phyloP scores from a whole-genome alignment of 2,113 vertebrate species.

The Callipepla californica region DNA sequence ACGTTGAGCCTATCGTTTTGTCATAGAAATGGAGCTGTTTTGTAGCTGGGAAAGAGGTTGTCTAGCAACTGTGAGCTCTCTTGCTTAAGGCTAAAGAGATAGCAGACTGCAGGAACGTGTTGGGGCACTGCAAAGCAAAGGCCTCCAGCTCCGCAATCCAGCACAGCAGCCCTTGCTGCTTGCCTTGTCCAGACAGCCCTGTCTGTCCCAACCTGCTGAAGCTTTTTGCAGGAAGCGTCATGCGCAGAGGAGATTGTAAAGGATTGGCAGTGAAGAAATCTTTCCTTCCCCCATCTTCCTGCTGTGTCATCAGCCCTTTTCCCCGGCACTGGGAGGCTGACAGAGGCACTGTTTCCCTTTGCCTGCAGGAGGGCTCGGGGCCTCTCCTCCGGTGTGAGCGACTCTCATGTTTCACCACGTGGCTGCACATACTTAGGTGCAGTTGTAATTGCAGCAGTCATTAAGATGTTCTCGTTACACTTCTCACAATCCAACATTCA shows the following conservation, averaged over 20 bases:
- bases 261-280: neutral
- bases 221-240: fast-evolving
- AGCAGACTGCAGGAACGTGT: slow-evolving; percentile 23
- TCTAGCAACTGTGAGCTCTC: slow-evolving; percentile 37
- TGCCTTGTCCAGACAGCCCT: neutral
- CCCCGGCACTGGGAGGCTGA: neutral
- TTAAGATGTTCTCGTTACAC: neutral
- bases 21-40: neutral
- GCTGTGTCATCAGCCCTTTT: neutral
- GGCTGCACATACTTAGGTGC: neutral
- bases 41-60: slow-evolving; percentile 21
- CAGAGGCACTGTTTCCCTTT: neutral
- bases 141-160: neutral
- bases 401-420: fast-evolving
- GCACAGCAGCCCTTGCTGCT: neutral
- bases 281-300: neutral
- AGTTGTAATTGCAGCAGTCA: neutral
- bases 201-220: slow-evolving; percentile 35
- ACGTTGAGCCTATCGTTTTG: neutral
- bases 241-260: neutral
- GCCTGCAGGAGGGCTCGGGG: neutral
- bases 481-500: neutral
- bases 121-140: slow-evolving; percentile 29
- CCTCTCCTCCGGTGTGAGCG: neutral
- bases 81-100: slow-evolving; percentile 34